These are phyloP conservation scores for Electrona antarctica DNA, from an alignment of 2,113 vertebrate species.

Conservation along the genomic window DNA sequence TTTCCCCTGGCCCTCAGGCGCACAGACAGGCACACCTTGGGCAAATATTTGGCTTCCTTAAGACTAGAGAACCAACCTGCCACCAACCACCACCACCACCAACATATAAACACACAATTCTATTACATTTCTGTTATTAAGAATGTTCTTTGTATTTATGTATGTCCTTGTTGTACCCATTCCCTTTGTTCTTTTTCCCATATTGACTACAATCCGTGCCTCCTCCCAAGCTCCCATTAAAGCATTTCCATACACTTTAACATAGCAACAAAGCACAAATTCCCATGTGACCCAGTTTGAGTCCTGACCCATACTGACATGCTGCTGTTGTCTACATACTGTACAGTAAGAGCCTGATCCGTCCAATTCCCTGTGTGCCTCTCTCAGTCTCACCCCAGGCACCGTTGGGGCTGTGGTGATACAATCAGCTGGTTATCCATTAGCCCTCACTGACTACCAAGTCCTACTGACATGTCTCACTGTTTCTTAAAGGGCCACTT, in stretches of 20 bases:
- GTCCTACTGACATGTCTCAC: slow-evolving; percentile 61
- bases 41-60: slow-evolving; percentile 73
- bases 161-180: neutral
- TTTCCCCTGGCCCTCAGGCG: slow-evolving; percentile 52
- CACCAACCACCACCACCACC: neutral
- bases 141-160: neutral
- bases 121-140: slow-evolving; percentile 2
- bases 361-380: slow-evolving; percentile 56
- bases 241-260: neutral
- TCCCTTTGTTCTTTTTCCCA: neutral
- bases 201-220: slow-evolving; percentile 5
- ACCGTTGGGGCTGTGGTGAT: slow-evolving; percentile 64
- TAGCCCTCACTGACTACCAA: slow-evolving; percentile 71
- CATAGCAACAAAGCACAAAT: neutral
- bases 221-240: neutral
- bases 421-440: slow-evolving; percentile 81
- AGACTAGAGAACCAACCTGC: slow-evolving; percentile 55
- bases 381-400: slow-evolving; percentile 66
- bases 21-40: slow-evolving; percentile 67
- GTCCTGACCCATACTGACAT: slow-evolving; percentile 36
- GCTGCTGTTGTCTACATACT: slow-evolving; percentile 51
- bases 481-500: slow-evolving; percentile 63
- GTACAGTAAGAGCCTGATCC: slow-evolving; percentile 3
- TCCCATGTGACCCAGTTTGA: slow-evolving; percentile 30
- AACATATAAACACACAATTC: slow-evolving; percentile 7